Percentiles rank a stretch among this genome's conserved stretches.
These are phyloP conservation scores for Stenodera caucasica DNA, from an alignment of 2,888 invertebrate genomes.

Conservation along the genomic window DNA sequence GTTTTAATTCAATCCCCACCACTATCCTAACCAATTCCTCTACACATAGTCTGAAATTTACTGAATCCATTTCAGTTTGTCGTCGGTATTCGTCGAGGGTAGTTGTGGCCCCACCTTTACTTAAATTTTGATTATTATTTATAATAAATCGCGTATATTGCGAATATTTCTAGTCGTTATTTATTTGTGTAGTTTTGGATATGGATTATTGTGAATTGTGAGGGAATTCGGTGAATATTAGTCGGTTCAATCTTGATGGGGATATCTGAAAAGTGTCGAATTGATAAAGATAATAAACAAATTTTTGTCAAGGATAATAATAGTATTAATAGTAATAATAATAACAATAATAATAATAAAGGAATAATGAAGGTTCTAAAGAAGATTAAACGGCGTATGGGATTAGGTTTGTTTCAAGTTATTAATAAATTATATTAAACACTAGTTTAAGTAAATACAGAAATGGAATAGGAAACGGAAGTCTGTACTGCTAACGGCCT, in stretches of 20 bases:
- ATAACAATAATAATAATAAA: conserved; percentile 39
- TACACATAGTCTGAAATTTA: conserved; percentile 42
- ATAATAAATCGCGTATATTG: conserved; percentile 7
- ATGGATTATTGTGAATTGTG: conserved; percentile 24
- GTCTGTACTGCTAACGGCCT: conserved; percentile 17
- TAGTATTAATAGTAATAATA: too few relatives aligned
- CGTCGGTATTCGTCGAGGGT: background rate
- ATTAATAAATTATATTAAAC: too few relatives aligned
- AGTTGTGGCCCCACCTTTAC: background rate
- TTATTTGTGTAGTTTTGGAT: background rate
- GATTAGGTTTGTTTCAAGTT: conserved; percentile 70
- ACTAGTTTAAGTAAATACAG: too few relatives aligned
- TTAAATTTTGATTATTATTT: background rate
- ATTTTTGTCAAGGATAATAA: conserved; percentile 15
- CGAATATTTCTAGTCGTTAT: conserved; percentile 10
- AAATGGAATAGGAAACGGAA: conserved; percentile 28
- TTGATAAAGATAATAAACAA: background rate
- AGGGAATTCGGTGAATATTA: conserved; percentile 24
- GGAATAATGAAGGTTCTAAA: conserved; percentile 87
- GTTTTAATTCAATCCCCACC: conserved; percentile 40
- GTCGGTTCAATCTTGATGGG: conserved; percentile 50
- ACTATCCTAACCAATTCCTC: conserved; percentile 31
- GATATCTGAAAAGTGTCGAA: conserved; percentile 45
- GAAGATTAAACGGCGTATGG: conserved; percentile 86
- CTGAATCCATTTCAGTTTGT: conserved; percentile 38